Base-by-base conservation (phyloP, 2,113 vertebrate genomes). In the Tylochromis polylepis region DNA sequence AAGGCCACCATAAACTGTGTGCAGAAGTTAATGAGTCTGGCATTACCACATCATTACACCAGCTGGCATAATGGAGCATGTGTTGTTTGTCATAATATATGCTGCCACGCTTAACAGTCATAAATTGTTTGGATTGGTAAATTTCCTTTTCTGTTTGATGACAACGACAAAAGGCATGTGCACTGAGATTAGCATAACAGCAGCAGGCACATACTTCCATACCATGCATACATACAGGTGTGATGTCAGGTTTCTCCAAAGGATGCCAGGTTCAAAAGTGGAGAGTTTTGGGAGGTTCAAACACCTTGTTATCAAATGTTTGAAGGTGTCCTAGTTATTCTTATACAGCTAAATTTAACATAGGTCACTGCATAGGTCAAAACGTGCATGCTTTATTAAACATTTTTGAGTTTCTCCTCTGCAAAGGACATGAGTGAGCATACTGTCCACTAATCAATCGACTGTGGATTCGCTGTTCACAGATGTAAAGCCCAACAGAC, bases 71-170 rank as follows among this genome's bases (percentile, higher is more conserved):
- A 97, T 95, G 95, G 95, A 98, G 97, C 98, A 98, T 98, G 98
- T 98, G 98, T 97, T 98, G 98, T 99, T 98, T 98, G 98, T 99
- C 98, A 98, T 98, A 97, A 99, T 98, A 97, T 97, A 97, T 95
- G 96, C 97, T 97, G 97, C 97, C 97, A 97, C 95, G 96, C 97
- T 97, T 97, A 97, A 97, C 97, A 97, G 96, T 96, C 97, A 97
- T 97, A 97, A 97, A 97, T 97, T 97, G 97, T 98, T 97, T 97
- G 96, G 65, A 87, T 78, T 85, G 92, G 58, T 59, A 59, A 87
- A n/a, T 91, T 91, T 89, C 22, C 29, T 79, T 75, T 88, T 79
- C 34, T 72, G 53, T 90, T 84, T 83, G 79, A 85, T 79, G 87
- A 90, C 86, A 91, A 58, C 89, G 90, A 93, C 77, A 27, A 83